Conservation (phyloP, 2,888 invertebrate species). For the Noctuana brunneofusca region DNA sequence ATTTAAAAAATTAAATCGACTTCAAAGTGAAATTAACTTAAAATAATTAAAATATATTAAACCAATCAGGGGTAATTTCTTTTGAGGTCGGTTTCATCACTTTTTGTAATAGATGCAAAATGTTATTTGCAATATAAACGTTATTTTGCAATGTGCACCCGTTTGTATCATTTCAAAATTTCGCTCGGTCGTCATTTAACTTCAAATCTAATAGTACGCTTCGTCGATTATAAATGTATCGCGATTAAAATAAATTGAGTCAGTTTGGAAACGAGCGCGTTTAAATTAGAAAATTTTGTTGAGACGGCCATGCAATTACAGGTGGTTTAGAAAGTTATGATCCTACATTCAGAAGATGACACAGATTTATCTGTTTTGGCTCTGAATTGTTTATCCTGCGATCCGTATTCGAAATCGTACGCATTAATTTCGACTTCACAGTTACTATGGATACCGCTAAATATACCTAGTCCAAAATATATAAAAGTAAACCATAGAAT, state of each 20-base stretch:
- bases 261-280: conserved; percentile 44
- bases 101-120: too few relatives aligned
- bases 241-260: conserved; percentile 46
- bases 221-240: conserved; percentile 37
- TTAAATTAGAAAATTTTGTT: conserved; percentile 57
- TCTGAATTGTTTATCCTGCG: conserved; percentile 61
- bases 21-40: too few relatives aligned
- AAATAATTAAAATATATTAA: too few relatives aligned
- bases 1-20: too few relatives aligned
- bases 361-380: conserved; percentile 62
- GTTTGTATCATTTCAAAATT: conserved; percentile 12
- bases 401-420: conserved; percentile 57
- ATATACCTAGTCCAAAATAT: background rate
- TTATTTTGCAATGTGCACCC: conserved; percentile 7
- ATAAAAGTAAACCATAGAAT: background rate
- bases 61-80: too few relatives aligned
- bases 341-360: conserved; percentile 54
- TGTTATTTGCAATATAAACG: background rate
- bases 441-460: background rate
- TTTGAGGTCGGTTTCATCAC: too few relatives aligned
- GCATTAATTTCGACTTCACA: conserved; percentile 56
- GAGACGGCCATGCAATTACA: conserved; percentile 62
- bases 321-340: conserved; percentile 70
- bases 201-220: conserved; percentile 26
- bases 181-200: conserved; percentile 20